Evolutionary conservation across 1,140 invertebrate genomes (phyloP), one percentile per base, ranked within the genome.

Genomic region (Epicauta chinensis): DNA sequence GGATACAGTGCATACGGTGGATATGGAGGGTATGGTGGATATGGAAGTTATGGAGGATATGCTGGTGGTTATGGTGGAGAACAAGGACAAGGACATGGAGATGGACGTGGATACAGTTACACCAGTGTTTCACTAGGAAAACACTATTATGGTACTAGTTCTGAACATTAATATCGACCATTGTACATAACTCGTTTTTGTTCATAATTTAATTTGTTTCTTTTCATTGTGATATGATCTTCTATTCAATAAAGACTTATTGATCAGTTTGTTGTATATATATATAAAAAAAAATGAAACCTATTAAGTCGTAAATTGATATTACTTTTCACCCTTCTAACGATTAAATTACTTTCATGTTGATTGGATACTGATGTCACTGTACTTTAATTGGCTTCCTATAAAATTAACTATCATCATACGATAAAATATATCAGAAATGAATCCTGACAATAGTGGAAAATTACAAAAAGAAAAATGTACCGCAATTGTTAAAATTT

Each of bases 31-130:
- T 43, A 51, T 9, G 54, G 54, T 13, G 48, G 30, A n/a, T 40
- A 51, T n/a, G 45, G 44, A 29, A 55, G 54, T 31, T 57, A 50
- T 13, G 34, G n/a, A 32, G 30, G 60, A 40, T 32, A 44, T 47
- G 16, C 44, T 1, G 41, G 55, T 45, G 31, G 55, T 12, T 14
- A 29, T 12, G 39, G 48, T 31, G 32, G 32, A 38, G 50, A 45
- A 41, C 12, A 17, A 16, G 54, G 51, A 35, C 32, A 15, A n/a
- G 43, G 15, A 31, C 40, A 39, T 30, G 55, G 46, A 43, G 43
- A 23, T 39, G 36, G 30, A 38, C 51, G 51, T 30, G 36, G 37
- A 6, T 40, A 40, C 47, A 50, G 47, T 37, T 50, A 50, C 12
- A 40, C 47, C 23, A 50, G 47, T 16, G 47, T 50, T 31, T 50